Evolutionary conservation across 2,113 vertebrate species (phyloP).

Genomic region (Lethenteron camtschaticum): DNA sequence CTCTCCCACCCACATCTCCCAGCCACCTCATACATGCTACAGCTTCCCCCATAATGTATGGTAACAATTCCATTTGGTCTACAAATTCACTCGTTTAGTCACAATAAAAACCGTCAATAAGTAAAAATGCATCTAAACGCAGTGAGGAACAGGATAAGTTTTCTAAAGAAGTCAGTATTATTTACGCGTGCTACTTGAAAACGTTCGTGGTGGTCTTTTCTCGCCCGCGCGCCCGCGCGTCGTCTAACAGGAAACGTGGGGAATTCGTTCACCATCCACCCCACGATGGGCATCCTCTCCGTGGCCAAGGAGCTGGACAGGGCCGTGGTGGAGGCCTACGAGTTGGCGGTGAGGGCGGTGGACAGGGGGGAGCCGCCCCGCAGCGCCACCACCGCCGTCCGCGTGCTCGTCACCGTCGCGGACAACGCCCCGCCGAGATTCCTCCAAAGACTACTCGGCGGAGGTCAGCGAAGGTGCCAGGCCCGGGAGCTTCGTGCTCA

Average conservation of each 20-base stretch:
- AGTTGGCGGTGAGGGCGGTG: conserved; percentile 54
- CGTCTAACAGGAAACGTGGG: conserved; percentile 51
- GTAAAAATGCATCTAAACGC: too few relatives aligned
- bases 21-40: not conserved
- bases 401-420: conserved; percentile 50
- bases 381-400: conserved; percentile 44
- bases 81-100: too few relatives aligned
- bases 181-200: too few relatives aligned
- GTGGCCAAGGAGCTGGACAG: conserved; percentile 67
- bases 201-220: too few relatives aligned
- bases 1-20: not conserved
- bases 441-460: conserved; percentile 42
- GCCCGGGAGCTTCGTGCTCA: conserved; percentile 48
- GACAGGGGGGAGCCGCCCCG: conserved; percentile 49
- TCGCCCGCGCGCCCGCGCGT: too few relatives aligned
- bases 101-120: too few relatives aligned
- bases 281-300: conserved; percentile 52
- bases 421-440: conserved; percentile 78
- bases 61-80: too few relatives aligned
- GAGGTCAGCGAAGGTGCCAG: conserved; percentile 52
- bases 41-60: too few relatives aligned
- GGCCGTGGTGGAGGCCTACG: conserved; percentile 45
- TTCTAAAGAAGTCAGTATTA: too few relatives aligned
- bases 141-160: too few relatives aligned
- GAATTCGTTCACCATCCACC: conserved; percentile 65